Percentiles rank a stretch among this genome's conserved stretches.
phyloP scores from a whole-genome alignment of 2,888 invertebrate genomes.

The Syrphus vitripennis region DNA sequence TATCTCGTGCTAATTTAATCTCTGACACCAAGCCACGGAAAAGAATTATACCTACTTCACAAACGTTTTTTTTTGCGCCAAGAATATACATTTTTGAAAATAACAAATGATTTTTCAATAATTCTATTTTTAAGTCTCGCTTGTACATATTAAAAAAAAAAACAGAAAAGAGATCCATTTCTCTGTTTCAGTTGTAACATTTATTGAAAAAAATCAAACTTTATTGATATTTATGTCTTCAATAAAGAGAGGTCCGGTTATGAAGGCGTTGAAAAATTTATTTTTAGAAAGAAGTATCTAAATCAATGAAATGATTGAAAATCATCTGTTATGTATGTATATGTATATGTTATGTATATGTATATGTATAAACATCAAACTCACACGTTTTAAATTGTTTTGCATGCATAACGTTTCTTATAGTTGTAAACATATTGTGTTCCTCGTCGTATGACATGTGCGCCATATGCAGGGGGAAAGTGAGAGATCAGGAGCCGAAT shows the following conservation, averaged over 20 bases:
- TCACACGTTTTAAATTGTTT: neutral
- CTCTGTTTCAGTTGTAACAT: neutral
- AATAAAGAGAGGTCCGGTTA: neutral
- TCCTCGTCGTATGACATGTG: neutral
- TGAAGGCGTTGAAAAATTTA: neutral
- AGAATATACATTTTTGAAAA: neutral
- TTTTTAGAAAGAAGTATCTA: neutral
- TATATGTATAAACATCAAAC: neutral
- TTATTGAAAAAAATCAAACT: neutral
- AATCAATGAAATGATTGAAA: neutral
- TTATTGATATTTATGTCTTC: slow-evolving; percentile 27
- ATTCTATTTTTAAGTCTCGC: slow-evolving; percentile 9
- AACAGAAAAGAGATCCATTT: neutral
- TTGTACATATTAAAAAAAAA: neutral
- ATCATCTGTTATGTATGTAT: neutral
- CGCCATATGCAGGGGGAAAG: too few relatives aligned
- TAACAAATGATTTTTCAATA: neutral
- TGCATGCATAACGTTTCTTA: neutral
- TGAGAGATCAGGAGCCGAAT: too few relatives aligned
- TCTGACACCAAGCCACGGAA: neutral
- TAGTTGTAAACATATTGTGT: neutral
- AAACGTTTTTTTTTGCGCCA: neutral
- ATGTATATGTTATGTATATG: too few relatives aligned
- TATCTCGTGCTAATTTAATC: slow-evolving; percentile 1
- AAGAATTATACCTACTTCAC: neutral